phyloP scores from a whole-genome alignment of 1,140 invertebrate species.

The Centruroides sculpturatus region DNA sequence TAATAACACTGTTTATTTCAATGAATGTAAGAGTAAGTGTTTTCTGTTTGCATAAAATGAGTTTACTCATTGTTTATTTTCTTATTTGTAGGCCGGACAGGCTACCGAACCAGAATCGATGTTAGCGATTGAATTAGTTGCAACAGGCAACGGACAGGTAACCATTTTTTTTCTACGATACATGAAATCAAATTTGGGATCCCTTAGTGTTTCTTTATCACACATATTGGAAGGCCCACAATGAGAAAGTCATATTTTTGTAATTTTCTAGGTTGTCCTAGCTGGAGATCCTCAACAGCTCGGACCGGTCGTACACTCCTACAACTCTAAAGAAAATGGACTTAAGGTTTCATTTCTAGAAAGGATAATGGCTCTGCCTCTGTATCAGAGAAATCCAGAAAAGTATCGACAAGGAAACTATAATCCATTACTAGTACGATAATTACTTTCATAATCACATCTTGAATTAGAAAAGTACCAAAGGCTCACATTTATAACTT shows the following conservation, averaged over 20 bases:
- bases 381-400: conserved; percentile 46
- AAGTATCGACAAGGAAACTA: conserved; percentile 32
- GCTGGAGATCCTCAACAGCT: conserved; percentile 86
- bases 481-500: too few species aligned
- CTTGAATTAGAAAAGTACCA: too few species aligned
- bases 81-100: conserved; percentile 49
- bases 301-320: conserved; percentile 61
- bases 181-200: too few species aligned
- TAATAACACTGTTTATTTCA: too few species aligned
- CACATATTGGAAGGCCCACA: too few species aligned
- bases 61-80: not conserved
- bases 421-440: conserved; percentile 24
- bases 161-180: too few species aligned
- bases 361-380: conserved; percentile 43
- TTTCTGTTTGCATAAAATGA: not conserved
- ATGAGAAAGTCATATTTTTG: too few species aligned
- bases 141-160: conserved; percentile 28
- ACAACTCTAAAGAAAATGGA: conserved; percentile 43
- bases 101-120: conserved; percentile 75
- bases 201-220: too few species aligned
- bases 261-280: conserved; percentile 43
- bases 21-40: too few species aligned
- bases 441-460: too few species aligned
- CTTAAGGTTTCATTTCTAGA: conserved; percentile 53
- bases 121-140: conserved; percentile 43